These are phyloP conservation scores for Raja brachyura DNA, from an alignment of 2,113 vertebrate genomes.

Conservation along the genomic window DNA sequence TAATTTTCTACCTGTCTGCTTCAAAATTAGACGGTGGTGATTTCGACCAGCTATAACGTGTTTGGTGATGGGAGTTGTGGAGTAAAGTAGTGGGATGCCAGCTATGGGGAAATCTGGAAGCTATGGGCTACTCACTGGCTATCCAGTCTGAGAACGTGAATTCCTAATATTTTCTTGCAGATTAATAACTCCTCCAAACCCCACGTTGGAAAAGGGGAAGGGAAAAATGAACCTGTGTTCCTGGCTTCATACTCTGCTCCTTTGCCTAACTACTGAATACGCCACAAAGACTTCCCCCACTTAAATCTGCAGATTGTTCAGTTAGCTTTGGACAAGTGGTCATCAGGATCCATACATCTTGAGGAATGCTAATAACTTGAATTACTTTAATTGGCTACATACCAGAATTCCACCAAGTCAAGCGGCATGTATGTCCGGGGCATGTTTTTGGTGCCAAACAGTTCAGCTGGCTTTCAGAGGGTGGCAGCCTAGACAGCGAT, in stretches of 20 bases:
- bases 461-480: not conserved
- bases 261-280: not conserved
- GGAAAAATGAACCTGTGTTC: too few species aligned
- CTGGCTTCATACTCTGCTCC: not conserved
- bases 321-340: not conserved
- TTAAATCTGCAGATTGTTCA: not conserved
- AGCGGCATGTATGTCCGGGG: not conserved
- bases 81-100: too few species aligned
- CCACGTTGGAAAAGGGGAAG: not conserved
- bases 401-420: not conserved
- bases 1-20: too few species aligned
- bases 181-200: not conserved
- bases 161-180: not conserved
- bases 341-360: not conserved
- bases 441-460: not conserved
- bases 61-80: not conserved
- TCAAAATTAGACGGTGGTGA: not conserved
- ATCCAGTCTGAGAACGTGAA: too few species aligned
- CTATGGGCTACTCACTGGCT: not conserved
- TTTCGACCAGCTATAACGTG: not conserved
- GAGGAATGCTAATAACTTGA: not conserved
- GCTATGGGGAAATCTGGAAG: not conserved
- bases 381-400: not conserved
- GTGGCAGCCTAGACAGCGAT: slow-evolving; percentile 2
- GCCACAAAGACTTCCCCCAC: not conserved